Base-by-base conservation (phyloP, 1,140 invertebrate genomes). In the Drosophila paulistorum region DNA sequence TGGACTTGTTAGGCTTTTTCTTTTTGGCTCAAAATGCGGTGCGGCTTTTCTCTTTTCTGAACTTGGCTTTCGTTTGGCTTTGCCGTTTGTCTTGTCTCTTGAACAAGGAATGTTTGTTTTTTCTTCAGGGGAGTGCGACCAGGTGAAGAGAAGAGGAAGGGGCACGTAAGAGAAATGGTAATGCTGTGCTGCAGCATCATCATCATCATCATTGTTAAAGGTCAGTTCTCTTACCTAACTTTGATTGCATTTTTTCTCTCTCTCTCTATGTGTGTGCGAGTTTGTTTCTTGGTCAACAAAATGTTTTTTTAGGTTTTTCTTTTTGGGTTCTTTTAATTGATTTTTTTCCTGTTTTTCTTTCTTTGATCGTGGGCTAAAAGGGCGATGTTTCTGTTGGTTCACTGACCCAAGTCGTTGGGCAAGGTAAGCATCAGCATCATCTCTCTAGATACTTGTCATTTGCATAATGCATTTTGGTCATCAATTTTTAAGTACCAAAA, bases 191-290 rank as follows among this genome's bases (percentile, higher is more conserved):
- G 20, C 84, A 89, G 0, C 37, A 14, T 55, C 45, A 51, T 20
- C 45, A 51, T 20, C 45, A 51, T 84, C 84, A 89, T 80, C 77
- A 84, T 87, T 89, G 84, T 81, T 80, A 89, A 87, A 87, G 84
- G 84, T 87, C 84, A 87, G 84, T 87, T 87, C 79, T 82, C 84
- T 87, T 87, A 87, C 83, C 83, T 87, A 87, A 87, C 83, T 89
- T 71, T 77, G 83, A 87, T 86, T 87, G 83, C 83, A 87, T 83
- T 87, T 86, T 54, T 59, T 57, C 48, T 60, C 58, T 58, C 37
- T 54, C 37, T 70, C 13, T 62, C 39, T 73, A 60, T 77, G 65
- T 72, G 69, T 65, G 65, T 74, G 73, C 67, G 37, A 51, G 37
- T 41, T 37, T 77, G 33, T 68, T 77, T 77, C 57, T 71, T 65